Evolutionary conservation across 2,113 vertebrate species (phyloP).

Genomic region (Perca schrenkii): DNA sequence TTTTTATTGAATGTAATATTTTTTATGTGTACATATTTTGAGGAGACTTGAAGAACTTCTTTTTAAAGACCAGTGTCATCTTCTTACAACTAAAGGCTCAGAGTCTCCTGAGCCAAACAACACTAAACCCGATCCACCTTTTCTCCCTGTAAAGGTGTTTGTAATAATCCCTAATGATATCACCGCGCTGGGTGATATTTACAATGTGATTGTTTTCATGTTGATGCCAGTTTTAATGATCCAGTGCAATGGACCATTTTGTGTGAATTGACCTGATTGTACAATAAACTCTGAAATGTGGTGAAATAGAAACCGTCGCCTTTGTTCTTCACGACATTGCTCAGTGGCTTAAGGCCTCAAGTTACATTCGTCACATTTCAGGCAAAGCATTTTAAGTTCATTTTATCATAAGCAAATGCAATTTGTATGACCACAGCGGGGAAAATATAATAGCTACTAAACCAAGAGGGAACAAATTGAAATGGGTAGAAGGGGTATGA

Average conservation of each 20-base stretch:
- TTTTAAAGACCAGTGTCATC: conserved; percentile 65
- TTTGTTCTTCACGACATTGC: conserved; percentile 8
- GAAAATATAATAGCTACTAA: not conserved
- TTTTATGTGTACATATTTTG: conserved; percentile 80
- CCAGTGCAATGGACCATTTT: conserved; percentile 55
- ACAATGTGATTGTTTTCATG: conserved; percentile 69
- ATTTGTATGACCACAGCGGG: not conserved
- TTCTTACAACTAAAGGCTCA: conserved; percentile 59
- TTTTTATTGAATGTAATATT: conserved; percentile 60
- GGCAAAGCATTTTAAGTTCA: not conserved
- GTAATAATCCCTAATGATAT: conserved; percentile 47
- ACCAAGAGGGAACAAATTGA: not conserved
- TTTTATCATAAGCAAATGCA: not conserved
- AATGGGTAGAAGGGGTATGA: not conserved
- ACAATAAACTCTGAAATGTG: conserved; percentile 77
- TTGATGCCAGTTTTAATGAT: conserved; percentile 61
- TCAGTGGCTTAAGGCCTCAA: not conserved
- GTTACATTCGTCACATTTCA: not conserved
- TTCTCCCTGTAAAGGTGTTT: conserved; percentile 62
- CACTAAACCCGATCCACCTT: conserved; percentile 40
- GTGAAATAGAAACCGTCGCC: conserved; percentile 12
- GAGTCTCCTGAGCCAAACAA: conserved; percentile 35
- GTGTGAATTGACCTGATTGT: conserved; percentile 73
- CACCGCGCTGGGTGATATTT: conserved; percentile 46
- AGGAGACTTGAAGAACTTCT: conserved; percentile 68